Evolutionary conservation across 2,888 invertebrate genomes (phyloP).

Genomic region (Galerucella pusilla): DNA sequence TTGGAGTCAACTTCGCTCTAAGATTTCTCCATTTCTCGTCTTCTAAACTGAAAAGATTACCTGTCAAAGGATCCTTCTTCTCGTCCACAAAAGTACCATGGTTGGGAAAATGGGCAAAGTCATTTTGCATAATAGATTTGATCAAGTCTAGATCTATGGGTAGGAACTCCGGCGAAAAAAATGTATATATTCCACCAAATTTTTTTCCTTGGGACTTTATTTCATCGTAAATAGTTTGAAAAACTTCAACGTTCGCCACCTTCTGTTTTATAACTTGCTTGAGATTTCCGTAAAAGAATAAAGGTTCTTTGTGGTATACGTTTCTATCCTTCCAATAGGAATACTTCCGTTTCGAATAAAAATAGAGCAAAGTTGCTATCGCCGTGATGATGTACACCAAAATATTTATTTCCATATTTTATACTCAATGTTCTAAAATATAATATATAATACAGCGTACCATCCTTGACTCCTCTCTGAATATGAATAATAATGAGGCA

Average conservation of each 20-base stretch:
- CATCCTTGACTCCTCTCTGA: too few relatives aligned
- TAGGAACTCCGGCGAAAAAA: constrained; percentile 58
- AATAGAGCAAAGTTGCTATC: constrained; percentile 15
- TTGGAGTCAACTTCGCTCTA: constrained; percentile 64
- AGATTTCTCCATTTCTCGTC: constrained; percentile 72
- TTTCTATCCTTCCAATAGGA: constrained; percentile 55
- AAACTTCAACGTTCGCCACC: constrained; percentile 36
- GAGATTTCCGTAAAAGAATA: constrained; percentile 55
- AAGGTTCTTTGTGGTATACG: constrained; percentile 50
- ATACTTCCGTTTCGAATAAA: constrained; percentile 37
- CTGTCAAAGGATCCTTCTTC: constrained; percentile 69
- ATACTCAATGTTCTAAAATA: neutral
- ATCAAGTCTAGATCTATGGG: constrained; percentile 52
- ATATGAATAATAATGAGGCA: too few relatives aligned
- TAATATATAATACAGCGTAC: neutral
- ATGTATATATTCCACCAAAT: constrained; percentile 55
- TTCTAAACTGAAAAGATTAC: constrained; percentile 68
- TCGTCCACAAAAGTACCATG: constrained; percentile 71
- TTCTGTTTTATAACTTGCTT: constrained; percentile 42
- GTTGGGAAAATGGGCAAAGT: constrained; percentile 70
- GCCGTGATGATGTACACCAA: constrained; percentile 9
- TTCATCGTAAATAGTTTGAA: constrained; percentile 36
- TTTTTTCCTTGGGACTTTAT: constrained; percentile 39
- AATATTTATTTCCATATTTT: constrained; percentile 9
- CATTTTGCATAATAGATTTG: constrained; percentile 68